Conservation (phyloP, 2,888 invertebrate genomes). For the Salpingus planirostris region DNA sequence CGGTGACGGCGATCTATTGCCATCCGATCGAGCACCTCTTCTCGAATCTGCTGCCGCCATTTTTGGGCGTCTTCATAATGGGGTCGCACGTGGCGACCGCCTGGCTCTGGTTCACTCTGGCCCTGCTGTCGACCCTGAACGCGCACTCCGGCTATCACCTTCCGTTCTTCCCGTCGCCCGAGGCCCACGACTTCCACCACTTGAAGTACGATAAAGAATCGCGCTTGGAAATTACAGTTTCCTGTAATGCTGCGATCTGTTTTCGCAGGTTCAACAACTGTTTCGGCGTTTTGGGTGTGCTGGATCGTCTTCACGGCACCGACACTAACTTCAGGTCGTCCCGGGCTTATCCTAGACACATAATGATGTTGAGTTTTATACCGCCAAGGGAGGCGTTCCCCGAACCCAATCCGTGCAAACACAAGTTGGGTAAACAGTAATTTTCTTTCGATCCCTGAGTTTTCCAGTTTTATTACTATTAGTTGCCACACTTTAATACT, state of each 20-base stretch:
- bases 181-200: conserved; percentile 83
- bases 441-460: too few relatives aligned
- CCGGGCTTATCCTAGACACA: conserved; percentile 60
- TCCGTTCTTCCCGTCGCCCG: conserved; percentile 77
- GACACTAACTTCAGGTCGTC: conserved; percentile 67
- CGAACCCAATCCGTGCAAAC: conserved; percentile 44
- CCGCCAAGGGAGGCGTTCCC: conserved; percentile 62
- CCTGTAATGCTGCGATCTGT: neutral
- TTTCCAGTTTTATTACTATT: conserved; percentile 1
- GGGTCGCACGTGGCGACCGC: conserved; percentile 69
- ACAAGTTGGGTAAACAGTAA: conserved; percentile 32
- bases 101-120: conserved; percentile 71
- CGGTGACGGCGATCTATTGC: conserved; percentile 72
- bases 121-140: conserved; percentile 68
- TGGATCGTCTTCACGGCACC: conserved; percentile 77
- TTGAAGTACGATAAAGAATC: conserved; percentile 70
- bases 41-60: conserved; percentile 68
- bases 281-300: conserved; percentile 71
- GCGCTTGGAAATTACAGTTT: neutral
- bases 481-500: neutral
- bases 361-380: conserved; percentile 59
- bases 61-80: conserved; percentile 63
- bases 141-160: conserved; percentile 81
- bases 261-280: conserved; percentile 68
- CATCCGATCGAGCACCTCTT: conserved; percentile 71